Base-by-base conservation (phyloP, 1,140 invertebrate genomes). In the Nautilus pompilius region DNA sequence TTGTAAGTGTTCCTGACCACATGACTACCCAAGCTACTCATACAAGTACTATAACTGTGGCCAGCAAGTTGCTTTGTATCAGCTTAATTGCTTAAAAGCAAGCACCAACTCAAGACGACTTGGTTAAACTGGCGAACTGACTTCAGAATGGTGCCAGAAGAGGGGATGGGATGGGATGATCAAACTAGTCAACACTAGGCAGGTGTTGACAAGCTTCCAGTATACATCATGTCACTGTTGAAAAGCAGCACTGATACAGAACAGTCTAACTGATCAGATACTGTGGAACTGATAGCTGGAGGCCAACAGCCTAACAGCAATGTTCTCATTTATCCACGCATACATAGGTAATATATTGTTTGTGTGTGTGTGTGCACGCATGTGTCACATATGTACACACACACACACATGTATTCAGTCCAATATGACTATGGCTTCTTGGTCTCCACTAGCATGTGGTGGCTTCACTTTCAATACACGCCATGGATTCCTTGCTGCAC, bases 401-500 rank as follows among this genome's bases (percentile, higher is more conserved):
- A n/a, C n/a, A n/a, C n/a, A n/a, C n/a, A n/a, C n/a, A n/a, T n/a
- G n/a, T n/a, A n/a, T n/a, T 53, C 49, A 53, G 24, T 53, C 49
- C 49, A 53, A 53, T 22, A 53, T 53, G 29, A 53, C 49, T 53
- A 53, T 53, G 26, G 49, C 49, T 28, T 53, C 22, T 6, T 17
- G 22, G 49, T 28, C 49, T 28, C 26, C 49, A 53, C 49, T 53
- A 20, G 45, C 17, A 22, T 17, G 45, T 24, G 26, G 69, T 53
- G 73, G 69, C 59, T 74, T 74, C 5, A 76, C 64, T 46, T 64
- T 67, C 55, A 83, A 63, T 51, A 58, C 67, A 58, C 79, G 76
- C 92, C 93, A 95, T 5, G 94, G 95, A 75, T 95, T 93, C 54
- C 95, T 89, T 26, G 93, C 94, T 34, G 93, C 90, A 74, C 93